Evolutionary conservation across 1,140 invertebrate species (phyloP), one percentile per base, ranked within the genome.

Genomic region (Meteorus sp.): DNA sequence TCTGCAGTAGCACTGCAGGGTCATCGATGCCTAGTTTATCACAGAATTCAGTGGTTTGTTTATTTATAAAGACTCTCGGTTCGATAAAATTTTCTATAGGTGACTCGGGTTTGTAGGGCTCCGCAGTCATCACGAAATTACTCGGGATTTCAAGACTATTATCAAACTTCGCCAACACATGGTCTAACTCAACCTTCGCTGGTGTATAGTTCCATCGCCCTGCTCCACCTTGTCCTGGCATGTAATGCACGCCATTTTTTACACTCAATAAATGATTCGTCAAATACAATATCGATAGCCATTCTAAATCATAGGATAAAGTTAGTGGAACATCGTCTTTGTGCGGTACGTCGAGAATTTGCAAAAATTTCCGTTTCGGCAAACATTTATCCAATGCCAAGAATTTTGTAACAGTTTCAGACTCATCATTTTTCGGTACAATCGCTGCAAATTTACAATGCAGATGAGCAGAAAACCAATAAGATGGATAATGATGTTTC

Each of bases 401-500:
- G 81, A 99, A 99, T 77, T 92, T 93, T 0, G 96, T 98, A 25
- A 82, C 65, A 64, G 68, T 64, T 6, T 69, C 56, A 6, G 68
- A 65, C 33, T 69, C 56, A 23, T 77, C 64, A n/a, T n/a, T n/a
- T 37, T 80, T 75, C 22, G 85, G 82, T 7, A 98, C 85, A 3
- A 94, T 50, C 4, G 97, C 97, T 33, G 91, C 85, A 84, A 97
- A 99, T 82, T 97, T 94, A 63, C 92, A 94, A 80, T 99, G 97
- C 41, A 99, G 83, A 84, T 99, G 97, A 41, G 95, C 97, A 44
- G 97, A 82, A 82, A 99, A 99, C 96, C 96, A 99, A 79, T 93
- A 95, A 0, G 81, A 79, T 13, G 97, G 97, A 74, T 92, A 85
- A 37, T 99, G 71, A 31, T 82, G 69, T 45, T 88, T 74, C 1